Evolutionary conservation across 2,888 invertebrate genomes (phyloP), one percentile per base, ranked within the genome.

Genomic region (Metallyticus violacea): DNA sequence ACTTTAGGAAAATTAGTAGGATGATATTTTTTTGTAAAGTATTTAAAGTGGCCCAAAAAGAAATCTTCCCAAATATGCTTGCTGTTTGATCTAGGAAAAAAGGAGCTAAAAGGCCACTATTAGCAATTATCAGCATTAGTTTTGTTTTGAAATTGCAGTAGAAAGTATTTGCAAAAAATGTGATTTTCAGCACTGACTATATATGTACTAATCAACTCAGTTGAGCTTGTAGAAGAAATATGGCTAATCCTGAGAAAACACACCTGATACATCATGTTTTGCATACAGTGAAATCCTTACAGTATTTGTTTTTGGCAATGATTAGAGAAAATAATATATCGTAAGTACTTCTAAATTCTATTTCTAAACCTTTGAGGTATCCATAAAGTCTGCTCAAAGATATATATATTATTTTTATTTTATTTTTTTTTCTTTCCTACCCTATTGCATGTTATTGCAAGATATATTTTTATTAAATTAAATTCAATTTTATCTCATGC

Each of bases 41-140:
- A 29, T 81, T 40, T 4, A 80, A 25, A 79, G 15, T 26, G 22
- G 29, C 22, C n/a, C 28, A 81, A 29, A 26, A 26, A 62, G 27
- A 85, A 80, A 85, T 85, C 85, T 85, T 85, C 85, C 85, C 85
- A 85, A 81, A 79, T 27, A 81, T 85, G 85, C 85, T 85, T 85
- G 85, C 85, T 81, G 76, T 79, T 85, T 79, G 29, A 85, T n/a
- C 26, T 25, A 77, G 81, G 25, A 78, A 30, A 85, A 30, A 28
- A 30, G 30, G 81, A 27, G n/a, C 30, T 28, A 25, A 81, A n/a
- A 26, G 25, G 79, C 26, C 25, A 26, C 9, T n/a, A 22, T n/a
- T 77, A 79, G 7, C 25, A 81, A 15, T n/a, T 81, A 26, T 26
- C 30, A n/a, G 28, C 22, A 30, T 81, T 79, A 25, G 26, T 79